Conservation (phyloP, 2,888 invertebrate species). For the Cheilosia grossa region DNA sequence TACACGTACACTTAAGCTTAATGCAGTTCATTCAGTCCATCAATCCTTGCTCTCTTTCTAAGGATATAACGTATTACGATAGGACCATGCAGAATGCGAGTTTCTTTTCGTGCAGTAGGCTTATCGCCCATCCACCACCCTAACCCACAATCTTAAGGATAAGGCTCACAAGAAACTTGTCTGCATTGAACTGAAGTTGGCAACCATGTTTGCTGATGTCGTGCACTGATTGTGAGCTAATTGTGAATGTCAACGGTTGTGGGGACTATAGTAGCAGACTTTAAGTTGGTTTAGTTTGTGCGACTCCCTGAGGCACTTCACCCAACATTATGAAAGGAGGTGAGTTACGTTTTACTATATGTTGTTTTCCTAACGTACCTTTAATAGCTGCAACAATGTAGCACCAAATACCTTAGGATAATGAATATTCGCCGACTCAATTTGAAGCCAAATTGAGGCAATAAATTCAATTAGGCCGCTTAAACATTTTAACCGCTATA, state of each 20-base stretch:
- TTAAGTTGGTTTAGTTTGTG: neutral
- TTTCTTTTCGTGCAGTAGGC: constrained; percentile 26
- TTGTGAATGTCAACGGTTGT: constrained; percentile 53
- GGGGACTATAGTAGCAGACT: constrained; percentile 18
- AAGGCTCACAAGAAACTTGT: constrained; percentile 40
- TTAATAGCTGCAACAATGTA: too few species aligned
- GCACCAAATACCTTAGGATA: too few species aligned
- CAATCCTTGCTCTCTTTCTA: neutral
- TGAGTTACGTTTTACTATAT: too few species aligned
- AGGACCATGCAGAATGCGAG: neutral
- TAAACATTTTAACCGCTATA: too few species aligned
- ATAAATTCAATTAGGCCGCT: too few species aligned
- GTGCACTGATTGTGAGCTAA: constrained; percentile 65
- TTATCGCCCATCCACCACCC: constrained; percentile 24
- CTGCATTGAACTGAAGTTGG: constrained; percentile 59
- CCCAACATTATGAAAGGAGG: too few species aligned
- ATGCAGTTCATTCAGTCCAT: constrained; percentile 52
- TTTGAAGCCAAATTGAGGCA: too few species aligned
- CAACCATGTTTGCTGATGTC: constrained; percentile 69
- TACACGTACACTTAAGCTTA: constrained; percentile 50
- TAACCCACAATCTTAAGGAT: constrained; percentile 10
- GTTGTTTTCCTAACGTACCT: too few species aligned
- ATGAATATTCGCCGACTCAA: too few species aligned
- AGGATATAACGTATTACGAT: constrained; percentile 21
- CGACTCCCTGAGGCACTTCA: too few species aligned